Evolutionary conservation across 2,797 vertebrate genomes (phyloP), one percentile per base, ranked within the genome.

Genomic region (Fundulus diaphanus): DNA sequence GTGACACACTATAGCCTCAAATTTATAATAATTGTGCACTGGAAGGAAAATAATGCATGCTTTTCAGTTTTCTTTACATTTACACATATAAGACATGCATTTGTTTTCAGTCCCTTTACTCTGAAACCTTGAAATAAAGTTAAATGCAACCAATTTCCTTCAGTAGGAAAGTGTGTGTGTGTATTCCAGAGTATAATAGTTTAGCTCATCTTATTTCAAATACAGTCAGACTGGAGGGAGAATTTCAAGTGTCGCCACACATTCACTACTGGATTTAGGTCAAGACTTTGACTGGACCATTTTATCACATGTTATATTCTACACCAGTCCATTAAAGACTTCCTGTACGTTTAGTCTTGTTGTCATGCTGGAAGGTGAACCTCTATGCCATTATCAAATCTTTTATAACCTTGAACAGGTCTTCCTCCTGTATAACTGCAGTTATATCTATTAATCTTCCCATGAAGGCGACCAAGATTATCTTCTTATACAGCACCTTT

Each of bases 11-110:
- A 8, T 61, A 22, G 22, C 29, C 57, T 3, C 59, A 37, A 22
- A 35, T 33, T 24, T 63, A n/a, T n/a, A n/a, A 18, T 27, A 66
- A 42, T 42, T 42, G 37, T 42, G 37, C 16, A 42, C 24, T 27
- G 2, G 15, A 40, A 27, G 15, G 12, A 27, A 40, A 65, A 20
- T 33, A 18, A 61, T 27, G 16, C 12, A 27, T 42, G 37, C 24
- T 77, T 73, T 33, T 71, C 74, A 85, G 70, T 81, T 86, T 85
- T 77, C 61, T 81, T 74, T 70, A 33, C 12, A n/a, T 42, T 66
- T 42, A 16, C 16, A 42, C 12, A 49, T 49, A 18, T 49, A 27
- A 42, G 42, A 9, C 13, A 9, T n/a, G 22, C 22, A 24, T n/a
- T 24, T 52, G 24, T 24, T 52, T 52, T 52, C 44, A n/a, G 24